Evolutionary conservation across 1,140 invertebrate genomes (phyloP), one percentile per base, ranked within the genome.

Genomic region (Palaemon carinicauda): DNA sequence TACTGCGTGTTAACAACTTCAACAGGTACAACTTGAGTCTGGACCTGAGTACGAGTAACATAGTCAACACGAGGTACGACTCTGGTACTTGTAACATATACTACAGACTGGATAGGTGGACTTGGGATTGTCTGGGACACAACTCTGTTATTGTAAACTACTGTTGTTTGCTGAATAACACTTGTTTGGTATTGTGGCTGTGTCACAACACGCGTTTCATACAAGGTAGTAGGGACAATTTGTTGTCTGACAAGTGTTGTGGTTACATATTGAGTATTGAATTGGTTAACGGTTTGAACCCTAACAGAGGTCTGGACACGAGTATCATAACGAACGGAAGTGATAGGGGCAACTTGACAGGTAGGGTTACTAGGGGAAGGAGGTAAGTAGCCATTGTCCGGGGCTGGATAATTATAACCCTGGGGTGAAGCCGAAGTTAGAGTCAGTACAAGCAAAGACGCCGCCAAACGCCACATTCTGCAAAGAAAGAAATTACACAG

Each of bases 401-500:
- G 82, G 19, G n/a, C 21, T 7, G 84, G 84, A 15, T 53, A 73
- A 52, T 80, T 80, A 50, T 33, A 79, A 15, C 77, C 75, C 78
- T 86, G 84, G 4, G 84, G 74, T 0, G 50, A 31, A 17, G 84
- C 77, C 15, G 84, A 80, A 29, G 65, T 52, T 50, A 86, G 60
- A 29, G 56, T 29, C 41, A 41, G 51, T 77, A 86, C 21, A 77
- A 86, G 77, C 84, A 86, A 65, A 60, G 84, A 73, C 65, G 77
- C 84, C 60, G 84, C 74, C 60, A 86, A 80, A 29, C 77, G 84
- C 84, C 84, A 86, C 84, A 86, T 86, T 77, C 84, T 86, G 84
- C 84, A 69, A 69, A 84, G 77, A 86, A 77, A 86, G 84, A 86
- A 86, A 86, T 86, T 71, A 65, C 84, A 86, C 84, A 86, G 84